Conservation (phyloP, 2,113 vertebrate genomes). For the Corythornis cristatus region DNA sequence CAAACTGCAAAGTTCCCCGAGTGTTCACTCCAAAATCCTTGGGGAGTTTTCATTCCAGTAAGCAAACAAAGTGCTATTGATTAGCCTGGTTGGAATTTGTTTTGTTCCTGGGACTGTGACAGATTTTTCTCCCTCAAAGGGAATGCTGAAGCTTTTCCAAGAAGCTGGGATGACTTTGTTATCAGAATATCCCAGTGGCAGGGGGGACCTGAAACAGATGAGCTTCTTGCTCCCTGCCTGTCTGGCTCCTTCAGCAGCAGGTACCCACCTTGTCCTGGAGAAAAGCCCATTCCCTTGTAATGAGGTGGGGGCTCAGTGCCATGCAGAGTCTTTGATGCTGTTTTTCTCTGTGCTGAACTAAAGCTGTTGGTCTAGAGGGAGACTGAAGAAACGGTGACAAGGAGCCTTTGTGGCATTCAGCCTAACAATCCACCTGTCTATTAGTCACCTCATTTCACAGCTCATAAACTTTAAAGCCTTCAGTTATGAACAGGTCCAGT, state of each 20-base stretch:
- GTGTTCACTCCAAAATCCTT: not conserved
- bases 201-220: not conserved
- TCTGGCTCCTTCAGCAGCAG: not conserved
- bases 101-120: not conserved
- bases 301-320: not conserved
- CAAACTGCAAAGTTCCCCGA: not conserved
- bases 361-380: slow-evolving; percentile 18
- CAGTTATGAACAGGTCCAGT: slow-evolving; percentile 3
- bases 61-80: not conserved
- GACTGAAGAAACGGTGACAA: not conserved
- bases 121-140: not conserved
- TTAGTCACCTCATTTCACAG: slow-evolving; percentile 64
- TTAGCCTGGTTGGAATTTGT: not conserved
- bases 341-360: slow-evolving; percentile 13
- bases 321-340: slow-evolving; percentile 26
- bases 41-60: not conserved
- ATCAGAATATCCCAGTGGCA: not conserved
- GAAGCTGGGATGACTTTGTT: not conserved
- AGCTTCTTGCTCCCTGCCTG: not conserved
- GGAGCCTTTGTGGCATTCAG: not conserved
- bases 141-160: not conserved
- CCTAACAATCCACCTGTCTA: slow-evolving; percentile 53
- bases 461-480: slow-evolving; percentile 57
- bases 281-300: not conserved
- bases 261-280: not conserved